Evolutionary conservation across 2,113 vertebrate genomes (phyloP), one percentile per base, ranked within the genome.

Genomic region (Peromyscus polionotus): DNA sequence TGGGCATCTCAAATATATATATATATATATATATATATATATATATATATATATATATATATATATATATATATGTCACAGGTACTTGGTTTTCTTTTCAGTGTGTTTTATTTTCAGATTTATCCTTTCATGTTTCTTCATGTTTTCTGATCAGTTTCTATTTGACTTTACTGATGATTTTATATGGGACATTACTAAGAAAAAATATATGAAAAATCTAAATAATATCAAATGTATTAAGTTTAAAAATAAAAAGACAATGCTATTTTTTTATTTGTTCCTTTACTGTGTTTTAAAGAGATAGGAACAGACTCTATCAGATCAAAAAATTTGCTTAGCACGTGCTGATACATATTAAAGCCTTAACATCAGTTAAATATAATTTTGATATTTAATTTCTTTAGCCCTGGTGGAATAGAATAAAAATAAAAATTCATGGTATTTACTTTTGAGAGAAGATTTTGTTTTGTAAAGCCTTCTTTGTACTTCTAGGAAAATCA

Each of bases 361-460:
- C 42, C 7, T 97, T 97, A 94, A 36, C 16, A 80, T n/a, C 12
- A 96, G 88, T 94, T 97, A 97, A 97, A 97, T 57, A 93, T 81
- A 92, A 4, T 94, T 95, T 83, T 91, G 83, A 97, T 91, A 93
- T 9, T 93, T 96, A 97, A 97, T 96, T 95, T 98, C 77, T 85
- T 73, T 97, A 90, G 83, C 94, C 59, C 45, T 91, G 93, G 85
- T 83, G 70, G 10, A 96, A 92, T 95, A 57, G 19, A 77, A 90
- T 97, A 95, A 97, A 5, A 14, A 5, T 94, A 89, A 96, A 97
- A 97, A 96, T 86, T 72, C 16, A 51, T 93, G 88, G 2, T 96
- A 97, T 98, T 98, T 97, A 93, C 93, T 97, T 97, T 96, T 87
- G 83, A 97, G 45, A 93, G 70, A 28, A 97, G 73, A 97, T 96